Evolutionary conservation across 2,797 vertebrate genomes (phyloP).

Genomic region (Falco rusticolus): DNA sequence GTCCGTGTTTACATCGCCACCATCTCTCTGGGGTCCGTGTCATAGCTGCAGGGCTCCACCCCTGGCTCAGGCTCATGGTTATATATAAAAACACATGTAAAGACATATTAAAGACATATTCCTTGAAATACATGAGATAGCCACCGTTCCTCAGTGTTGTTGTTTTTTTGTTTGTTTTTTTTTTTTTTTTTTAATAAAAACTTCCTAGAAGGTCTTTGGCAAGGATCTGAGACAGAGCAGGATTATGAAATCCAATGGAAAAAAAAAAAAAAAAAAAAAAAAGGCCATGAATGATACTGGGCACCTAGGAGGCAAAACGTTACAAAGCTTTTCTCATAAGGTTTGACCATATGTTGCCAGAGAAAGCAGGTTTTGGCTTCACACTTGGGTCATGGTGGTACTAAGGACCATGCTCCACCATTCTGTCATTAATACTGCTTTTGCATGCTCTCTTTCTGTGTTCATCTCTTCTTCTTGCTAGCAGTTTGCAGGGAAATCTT

Average conservation of each 20-base stretch:
- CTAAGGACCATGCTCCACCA: fast-evolving
- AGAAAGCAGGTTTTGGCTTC: neutral
- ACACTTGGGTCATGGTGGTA: fast-evolving
- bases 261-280: neutral
- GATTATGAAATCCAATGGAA: neutral
- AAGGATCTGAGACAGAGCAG: neutral
- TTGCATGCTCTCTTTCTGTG: neutral
- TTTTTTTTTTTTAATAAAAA: neutral
- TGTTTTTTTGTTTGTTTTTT: too few relatives aligned
- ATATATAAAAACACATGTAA: neutral
- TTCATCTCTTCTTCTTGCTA: neutral
- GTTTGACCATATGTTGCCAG: neutral
- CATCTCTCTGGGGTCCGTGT: fast-evolving
- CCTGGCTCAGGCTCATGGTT: neutral
- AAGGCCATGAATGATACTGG: fast-evolving
- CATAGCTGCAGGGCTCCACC: neutral
- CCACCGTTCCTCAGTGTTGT: neutral
- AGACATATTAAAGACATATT: too few relatives aligned
- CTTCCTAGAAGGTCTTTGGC: neutral
- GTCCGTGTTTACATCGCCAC: neutral
- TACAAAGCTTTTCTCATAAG: neutral
- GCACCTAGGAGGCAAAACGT: neutral
- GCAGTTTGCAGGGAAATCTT: neutral
- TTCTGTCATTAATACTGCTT: neutral
- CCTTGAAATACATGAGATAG: neutral